Evolutionary conservation across 2,113 vertebrate species (phyloP), one percentile per base, ranked within the genome.

Genomic region (Emydocephalus ijimae): DNA sequence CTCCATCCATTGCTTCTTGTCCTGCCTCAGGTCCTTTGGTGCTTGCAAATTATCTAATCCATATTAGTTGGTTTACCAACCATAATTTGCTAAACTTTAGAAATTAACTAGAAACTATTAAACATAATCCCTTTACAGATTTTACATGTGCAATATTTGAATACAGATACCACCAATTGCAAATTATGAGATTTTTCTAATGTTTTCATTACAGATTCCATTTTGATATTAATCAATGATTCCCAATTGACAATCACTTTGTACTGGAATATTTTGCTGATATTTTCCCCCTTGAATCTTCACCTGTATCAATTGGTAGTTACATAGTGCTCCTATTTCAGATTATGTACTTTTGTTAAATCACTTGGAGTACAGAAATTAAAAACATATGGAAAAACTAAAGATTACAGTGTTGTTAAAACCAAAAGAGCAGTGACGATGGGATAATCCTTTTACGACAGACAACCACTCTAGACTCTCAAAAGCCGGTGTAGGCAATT

Each of bases 21-120:
- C 59, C 24, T 61, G 24, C 24, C 59, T 61, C 1, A 61, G 59
- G 59, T 29, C 59, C 29, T 81, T 54, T 81, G 54, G 34, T 64
- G 74, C 64, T 91, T 86, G 54, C 90, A 91, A 86, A 91, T 91
- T 85, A 91, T 86, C 23, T 23, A 43, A 20, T 86, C n/a, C 74
- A 91, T 91, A 86, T 91, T 91, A 39, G 6, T 91, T 48, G 90
- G 24, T 57, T 45, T 50, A 91, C 90, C 57, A 86, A 23, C 90
- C 52, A 85, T 85, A 74, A 26, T 91, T 85, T 29, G 54, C 11
- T 85, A 85, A 86, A 57, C 10, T 91, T 85, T 85, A 91, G 55
- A 57, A n/a, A 24, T 91, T 54, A 57, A 91, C 18, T 56, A 85
- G 39, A 61, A 91, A 85, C 45, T 48, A 85, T 11, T 81, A 55